Percentiles rank a stretch among this genome's conserved stretches.
phyloP scores from a whole-genome alignment of 2,888 invertebrate species.

The Spialia ferax region DNA sequence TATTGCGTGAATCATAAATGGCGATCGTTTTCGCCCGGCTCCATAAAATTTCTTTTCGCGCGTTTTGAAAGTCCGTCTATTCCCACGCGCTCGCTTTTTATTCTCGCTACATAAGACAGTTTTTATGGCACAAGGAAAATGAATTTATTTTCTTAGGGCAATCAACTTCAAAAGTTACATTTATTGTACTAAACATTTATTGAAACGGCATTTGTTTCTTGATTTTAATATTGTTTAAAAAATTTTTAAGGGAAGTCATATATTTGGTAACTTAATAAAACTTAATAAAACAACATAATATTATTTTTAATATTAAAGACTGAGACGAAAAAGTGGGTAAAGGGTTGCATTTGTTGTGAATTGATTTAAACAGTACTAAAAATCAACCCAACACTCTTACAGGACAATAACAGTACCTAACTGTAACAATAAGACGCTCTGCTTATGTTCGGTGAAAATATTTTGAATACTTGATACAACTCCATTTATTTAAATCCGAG shows the following conservation, averaged over 20 bases:
- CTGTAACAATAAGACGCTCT: neutral
- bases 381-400: no score
- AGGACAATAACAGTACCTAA: no score
- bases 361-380: no score
- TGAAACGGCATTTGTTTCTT: no score
- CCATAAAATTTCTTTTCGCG: constrained; percentile 60
- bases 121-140: constrained; percentile 22
- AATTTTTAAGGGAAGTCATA: no score
- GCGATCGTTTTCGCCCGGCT: constrained; percentile 70
- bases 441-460: neutral
- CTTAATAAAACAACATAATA: no score
- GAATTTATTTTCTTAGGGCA: constrained; percentile 17
- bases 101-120: constrained; percentile 27
- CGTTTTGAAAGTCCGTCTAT: constrained; percentile 43
- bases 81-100: constrained; percentile 37
- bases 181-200: no score
- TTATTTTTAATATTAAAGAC: no score
- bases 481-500: constrained; percentile 42
- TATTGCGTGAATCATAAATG: constrained; percentile 80
- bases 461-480: constrained; percentile 23
- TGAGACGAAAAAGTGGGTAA: no score
- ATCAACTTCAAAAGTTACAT: neutral
- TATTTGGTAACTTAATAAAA: no score
- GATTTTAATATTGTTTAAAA: no score
- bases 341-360: no score